These are phyloP conservation scores for Petrocephalus schoutedeni DNA, from an alignment of 2,797 vertebrate genomes.

Conservation along the genomic window DNA sequence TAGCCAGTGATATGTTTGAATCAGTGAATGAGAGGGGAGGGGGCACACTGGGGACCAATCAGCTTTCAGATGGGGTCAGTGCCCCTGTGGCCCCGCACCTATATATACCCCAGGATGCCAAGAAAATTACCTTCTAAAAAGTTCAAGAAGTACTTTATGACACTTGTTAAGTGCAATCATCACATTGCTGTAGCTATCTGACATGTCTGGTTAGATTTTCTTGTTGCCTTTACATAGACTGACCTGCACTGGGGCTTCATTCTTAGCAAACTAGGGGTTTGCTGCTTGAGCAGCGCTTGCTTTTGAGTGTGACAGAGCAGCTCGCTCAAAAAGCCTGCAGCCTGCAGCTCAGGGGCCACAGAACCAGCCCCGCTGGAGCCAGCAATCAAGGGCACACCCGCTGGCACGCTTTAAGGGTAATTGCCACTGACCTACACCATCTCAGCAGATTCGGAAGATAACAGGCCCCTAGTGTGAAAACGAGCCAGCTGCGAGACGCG, in stretches of 20 bases:
- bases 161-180: neutral
- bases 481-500: slow-evolving; percentile 37
- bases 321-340: slow-evolving; percentile 12
- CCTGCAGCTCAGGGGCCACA: neutral
- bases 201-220: neutral
- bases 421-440: slow-evolving; percentile 31
- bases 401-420: slow-evolving; percentile 33
- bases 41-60: neutral
- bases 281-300: neutral
- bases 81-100: neutral
- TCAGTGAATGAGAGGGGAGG: neutral
- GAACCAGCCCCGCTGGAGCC: slow-evolving; percentile 34
- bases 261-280: neutral
- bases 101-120: neutral
- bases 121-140: neutral
- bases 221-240: neutral
- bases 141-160: neutral
- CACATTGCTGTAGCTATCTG: neutral
- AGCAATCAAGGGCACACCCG: slow-evolving; percentile 30
- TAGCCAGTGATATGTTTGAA: neutral
- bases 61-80: neutral
- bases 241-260: neutral
- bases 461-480: slow-evolving; percentile 26
- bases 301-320: neutral
- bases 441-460: slow-evolving; percentile 27